Conservation (phyloP, 2,888 invertebrate species). For the Liposcelis brunnea region DNA sequence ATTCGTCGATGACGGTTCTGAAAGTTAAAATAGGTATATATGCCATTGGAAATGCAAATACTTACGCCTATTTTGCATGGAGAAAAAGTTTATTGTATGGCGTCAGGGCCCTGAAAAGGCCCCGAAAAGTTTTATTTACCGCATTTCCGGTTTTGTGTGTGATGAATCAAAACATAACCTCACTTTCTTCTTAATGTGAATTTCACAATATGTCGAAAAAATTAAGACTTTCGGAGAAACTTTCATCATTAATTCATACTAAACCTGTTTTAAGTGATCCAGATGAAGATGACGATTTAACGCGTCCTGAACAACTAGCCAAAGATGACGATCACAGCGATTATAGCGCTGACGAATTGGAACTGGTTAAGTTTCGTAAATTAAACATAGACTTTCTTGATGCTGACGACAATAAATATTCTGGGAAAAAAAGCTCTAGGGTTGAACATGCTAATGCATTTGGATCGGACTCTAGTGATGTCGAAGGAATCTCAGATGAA, state of each 20-base stretch:
- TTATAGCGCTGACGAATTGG: constrained; percentile 3
- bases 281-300: constrained; percentile 6
- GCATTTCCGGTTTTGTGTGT: no score
- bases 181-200: no score
- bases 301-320: not conserved
- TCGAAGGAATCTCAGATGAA: constrained; percentile 12
- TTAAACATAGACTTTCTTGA: not conserved
- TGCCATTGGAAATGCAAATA: no score
- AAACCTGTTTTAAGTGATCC: not conserved
- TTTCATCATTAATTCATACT: constrained; percentile 2
- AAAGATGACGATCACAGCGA: not conserved
- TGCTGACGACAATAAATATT: constrained; percentile 30
- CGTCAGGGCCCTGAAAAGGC: no score
- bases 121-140: no score
- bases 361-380: constrained; percentile 3
- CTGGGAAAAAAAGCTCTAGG: constrained; percentile 50
- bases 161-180: no score
- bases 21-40: no score
- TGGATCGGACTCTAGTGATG: constrained; percentile 7
- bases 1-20: no score
- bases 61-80: no score
- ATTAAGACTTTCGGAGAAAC: not conserved
- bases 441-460: constrained; percentile 24
- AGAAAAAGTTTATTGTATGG: no score
- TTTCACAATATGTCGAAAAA: not conserved